Evolutionary conservation across 2,797 vertebrate genomes (phyloP).

Genomic region (Spea hammondii): DNA sequence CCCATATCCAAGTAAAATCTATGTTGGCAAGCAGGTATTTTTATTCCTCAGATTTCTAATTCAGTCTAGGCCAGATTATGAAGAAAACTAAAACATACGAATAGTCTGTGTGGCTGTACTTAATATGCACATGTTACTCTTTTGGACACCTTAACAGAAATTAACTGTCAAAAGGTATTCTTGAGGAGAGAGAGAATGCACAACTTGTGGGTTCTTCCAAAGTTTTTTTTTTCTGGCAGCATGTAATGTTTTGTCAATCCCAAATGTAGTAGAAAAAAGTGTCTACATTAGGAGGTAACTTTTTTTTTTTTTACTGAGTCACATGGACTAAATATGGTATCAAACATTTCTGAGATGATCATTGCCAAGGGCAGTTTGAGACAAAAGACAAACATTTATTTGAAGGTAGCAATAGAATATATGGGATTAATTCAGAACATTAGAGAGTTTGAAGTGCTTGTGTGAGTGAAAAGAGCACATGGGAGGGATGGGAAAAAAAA

Average conservation of each 20-base stretch:
- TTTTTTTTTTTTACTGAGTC: constrained; percentile 33
- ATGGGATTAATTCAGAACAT: constrained; percentile 15
- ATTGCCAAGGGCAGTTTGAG: constrained; percentile 14
- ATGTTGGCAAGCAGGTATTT: background rate
- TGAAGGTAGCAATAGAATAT: background rate
- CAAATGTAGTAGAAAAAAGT: constrained; percentile 20
- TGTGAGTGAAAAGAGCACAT: constrained; percentile 34
- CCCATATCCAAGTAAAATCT: background rate
- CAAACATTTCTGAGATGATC: constrained; percentile 37
- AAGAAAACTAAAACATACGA: background rate
- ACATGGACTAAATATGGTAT: constrained; percentile 46
- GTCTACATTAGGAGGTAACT: constrained; percentile 14
- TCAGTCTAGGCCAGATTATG: background rate
- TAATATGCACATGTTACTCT: background rate
- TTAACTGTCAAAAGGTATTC: constrained; percentile 1
- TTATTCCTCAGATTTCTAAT: background rate
- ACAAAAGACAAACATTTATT: constrained; percentile 30
- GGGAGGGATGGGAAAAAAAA: constrained; percentile 15
- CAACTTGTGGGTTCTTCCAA: constrained; percentile 23
- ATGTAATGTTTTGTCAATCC: constrained; percentile 27
- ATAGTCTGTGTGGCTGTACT: background rate
- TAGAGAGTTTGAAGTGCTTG: constrained; percentile 37
- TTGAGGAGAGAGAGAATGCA: constrained; percentile 29
- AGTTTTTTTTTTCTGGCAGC: constrained; percentile 31
- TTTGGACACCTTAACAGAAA: constrained; percentile 40